These are phyloP conservation scores for Helicorthomorpha holstii DNA, from an alignment of 1,140 invertebrate genomes.

Conservation along the genomic window DNA sequence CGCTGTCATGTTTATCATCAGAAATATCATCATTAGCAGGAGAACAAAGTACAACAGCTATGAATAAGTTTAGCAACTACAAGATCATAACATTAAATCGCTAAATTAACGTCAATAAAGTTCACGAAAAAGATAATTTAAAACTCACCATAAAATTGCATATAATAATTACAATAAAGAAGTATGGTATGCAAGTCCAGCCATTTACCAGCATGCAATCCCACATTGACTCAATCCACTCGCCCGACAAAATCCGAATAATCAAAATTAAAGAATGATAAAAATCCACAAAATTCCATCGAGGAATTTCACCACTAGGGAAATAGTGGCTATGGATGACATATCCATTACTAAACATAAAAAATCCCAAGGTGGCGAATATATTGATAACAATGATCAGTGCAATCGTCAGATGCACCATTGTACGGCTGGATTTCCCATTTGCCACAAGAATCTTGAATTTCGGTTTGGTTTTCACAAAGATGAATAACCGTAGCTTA, in stretches of 20 bases:
- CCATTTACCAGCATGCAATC: conserved; percentile 20
- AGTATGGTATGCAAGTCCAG: conserved; percentile 25
- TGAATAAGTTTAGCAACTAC: no score
- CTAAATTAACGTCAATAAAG: no score
- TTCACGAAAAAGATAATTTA: neutral
- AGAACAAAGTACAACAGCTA: no score
- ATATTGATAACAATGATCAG: conserved; percentile 29
- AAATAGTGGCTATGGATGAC: conserved; percentile 13
- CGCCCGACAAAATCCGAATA: conserved; percentile 29
- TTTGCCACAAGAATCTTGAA: no score
- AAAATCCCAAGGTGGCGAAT: conserved; percentile 30
- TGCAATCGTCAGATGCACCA: conserved; percentile 28
- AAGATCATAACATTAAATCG: no score
- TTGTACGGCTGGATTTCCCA: conserved; percentile 24
- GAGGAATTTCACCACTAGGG: conserved; percentile 11
- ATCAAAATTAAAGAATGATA: conserved; percentile 29
- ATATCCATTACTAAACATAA: conserved; percentile 23
- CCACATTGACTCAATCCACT: conserved; percentile 31
- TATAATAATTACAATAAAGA: conserved; percentile 26
- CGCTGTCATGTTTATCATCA: no score
- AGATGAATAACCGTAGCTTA: no score
- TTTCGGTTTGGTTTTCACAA: no score
- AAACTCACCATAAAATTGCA: conserved; percentile 27
- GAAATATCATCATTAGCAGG: no score
- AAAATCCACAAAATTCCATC: conserved; percentile 28